Percentiles rank a stretch among this genome's conserved stretches.
Conservation (phyloP, 2,797 vertebrate genomes). For the Taenioides sp. region DNA sequence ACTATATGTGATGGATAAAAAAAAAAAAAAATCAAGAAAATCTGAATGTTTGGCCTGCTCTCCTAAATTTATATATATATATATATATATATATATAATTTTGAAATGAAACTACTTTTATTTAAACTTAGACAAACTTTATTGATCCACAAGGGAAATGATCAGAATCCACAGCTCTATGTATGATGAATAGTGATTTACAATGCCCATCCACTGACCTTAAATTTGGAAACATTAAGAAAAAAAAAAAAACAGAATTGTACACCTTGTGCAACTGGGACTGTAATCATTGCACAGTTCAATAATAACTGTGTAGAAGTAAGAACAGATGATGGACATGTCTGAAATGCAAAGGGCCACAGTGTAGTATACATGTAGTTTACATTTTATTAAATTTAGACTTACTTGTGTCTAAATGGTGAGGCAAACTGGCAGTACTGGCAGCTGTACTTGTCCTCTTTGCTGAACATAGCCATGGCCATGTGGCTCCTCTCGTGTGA, state of each 20-base stretch:
- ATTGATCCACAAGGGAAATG: too few species aligned
- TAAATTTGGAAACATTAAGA: too few species aligned
- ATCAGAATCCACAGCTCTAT: too few species aligned
- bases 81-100: neutral
- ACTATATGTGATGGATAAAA: slow-evolving; percentile 67
- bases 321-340: neutral
- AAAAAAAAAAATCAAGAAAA: slow-evolving; percentile 66
- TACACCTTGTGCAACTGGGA: too few species aligned
- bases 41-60: slow-evolving; percentile 53
- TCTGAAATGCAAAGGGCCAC: neutral
- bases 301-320: neutral
- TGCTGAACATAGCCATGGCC: slow-evolving; percentile 90
- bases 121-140: too few species aligned
- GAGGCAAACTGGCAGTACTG: slow-evolving; percentile 98
- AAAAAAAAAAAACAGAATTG: too few species aligned
- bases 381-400: slow-evolving; percentile 14
- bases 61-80: too few species aligned
- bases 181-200: too few species aligned
- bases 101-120: too few species aligned
- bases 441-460: slow-evolving; percentile 97
- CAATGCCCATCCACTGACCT: too few species aligned
- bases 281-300: too few species aligned
- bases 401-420: slow-evolving; percentile 99
- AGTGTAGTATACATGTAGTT: neutral
- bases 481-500: slow-evolving; percentile 98